phyloP scores from a whole-genome alignment of 2,797 vertebrate species.

The Pristis pectinata region DNA sequence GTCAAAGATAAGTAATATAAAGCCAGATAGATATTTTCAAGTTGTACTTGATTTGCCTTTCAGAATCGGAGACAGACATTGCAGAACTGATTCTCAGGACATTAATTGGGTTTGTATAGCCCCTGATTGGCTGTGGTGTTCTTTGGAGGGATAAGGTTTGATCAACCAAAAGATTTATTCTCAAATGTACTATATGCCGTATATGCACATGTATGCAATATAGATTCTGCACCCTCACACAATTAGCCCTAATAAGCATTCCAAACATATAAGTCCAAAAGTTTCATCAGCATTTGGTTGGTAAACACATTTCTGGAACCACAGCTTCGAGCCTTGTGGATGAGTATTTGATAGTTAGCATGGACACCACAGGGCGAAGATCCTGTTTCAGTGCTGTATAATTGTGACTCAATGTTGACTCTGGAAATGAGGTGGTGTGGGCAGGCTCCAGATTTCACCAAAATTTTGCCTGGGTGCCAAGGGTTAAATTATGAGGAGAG shows the following conservation, averaged over 20 bases:
- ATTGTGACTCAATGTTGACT: neutral
- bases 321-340: neutral
- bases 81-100: neutral
- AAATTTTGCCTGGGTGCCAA: neutral
- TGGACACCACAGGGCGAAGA: too few relatives aligned
- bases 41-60: constrained; percentile 24
- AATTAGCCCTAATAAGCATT: neutral
- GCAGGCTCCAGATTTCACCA: neutral
- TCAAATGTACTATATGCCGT: too few relatives aligned
- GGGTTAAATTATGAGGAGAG: neutral
- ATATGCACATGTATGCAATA: neutral
- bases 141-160: neutral
- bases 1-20: constrained; percentile 3
- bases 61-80: neutral
- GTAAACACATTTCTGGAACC: neutral
- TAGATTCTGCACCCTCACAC: neutral
- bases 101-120: neutral
- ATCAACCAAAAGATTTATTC: neutral
- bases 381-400: too few relatives aligned
- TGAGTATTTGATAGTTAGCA: neutral
- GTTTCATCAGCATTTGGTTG: neutral
- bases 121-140: neutral
- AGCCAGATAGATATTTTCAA: neutral
- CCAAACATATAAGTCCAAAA: neutral
- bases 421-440: neutral